Percentiles rank a stretch among this genome's conserved stretches.
These are phyloP conservation scores for Spheniscus humboldti DNA, from an alignment of 2,797 vertebrate species.

Conservation along the genomic window DNA sequence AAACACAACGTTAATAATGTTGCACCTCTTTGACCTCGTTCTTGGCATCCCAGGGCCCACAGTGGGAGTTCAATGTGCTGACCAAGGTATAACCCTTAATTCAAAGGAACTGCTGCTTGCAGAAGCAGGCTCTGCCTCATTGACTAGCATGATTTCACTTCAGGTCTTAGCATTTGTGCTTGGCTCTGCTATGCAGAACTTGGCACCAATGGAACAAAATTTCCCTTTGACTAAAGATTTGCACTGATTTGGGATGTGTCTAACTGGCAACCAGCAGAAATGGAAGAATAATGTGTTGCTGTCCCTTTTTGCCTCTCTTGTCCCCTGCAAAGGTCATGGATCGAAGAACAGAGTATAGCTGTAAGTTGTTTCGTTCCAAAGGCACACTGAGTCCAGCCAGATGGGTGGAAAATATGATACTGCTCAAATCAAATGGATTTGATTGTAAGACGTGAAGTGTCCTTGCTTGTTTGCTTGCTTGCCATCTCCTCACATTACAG, in stretches of 20 bases:
- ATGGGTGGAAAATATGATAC: not conserved
- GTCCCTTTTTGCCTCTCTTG: not conserved
- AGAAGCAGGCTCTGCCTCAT: conserved; percentile 34
- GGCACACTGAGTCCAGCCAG: accelerated
- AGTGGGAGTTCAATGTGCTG: conserved; percentile 25
- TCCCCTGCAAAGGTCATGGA: not conserved
- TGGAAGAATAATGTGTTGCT: not conserved
- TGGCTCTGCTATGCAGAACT: not conserved
- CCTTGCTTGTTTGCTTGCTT: not conserved
- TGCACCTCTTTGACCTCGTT: conserved; percentile 18
- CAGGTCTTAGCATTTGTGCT: not conserved
- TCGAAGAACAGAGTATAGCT: not conserved
- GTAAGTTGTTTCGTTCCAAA: not conserved
- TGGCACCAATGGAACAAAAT: not conserved
- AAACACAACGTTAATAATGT: conserved; percentile 20
- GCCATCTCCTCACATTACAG: not conserved
- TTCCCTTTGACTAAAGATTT: not conserved
- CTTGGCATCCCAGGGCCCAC: not conserved
- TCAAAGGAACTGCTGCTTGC: conserved; percentile 10
- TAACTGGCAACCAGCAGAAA: not conserved
- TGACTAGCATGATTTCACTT: conserved; percentile 21
- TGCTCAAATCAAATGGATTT: not conserved
- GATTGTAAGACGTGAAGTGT: not conserved
- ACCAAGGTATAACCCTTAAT: conserved; percentile 28
- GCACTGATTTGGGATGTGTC: not conserved